phyloP scores from a whole-genome alignment of 2,888 invertebrate species.

The Alloscopus bannaensis region DNA sequence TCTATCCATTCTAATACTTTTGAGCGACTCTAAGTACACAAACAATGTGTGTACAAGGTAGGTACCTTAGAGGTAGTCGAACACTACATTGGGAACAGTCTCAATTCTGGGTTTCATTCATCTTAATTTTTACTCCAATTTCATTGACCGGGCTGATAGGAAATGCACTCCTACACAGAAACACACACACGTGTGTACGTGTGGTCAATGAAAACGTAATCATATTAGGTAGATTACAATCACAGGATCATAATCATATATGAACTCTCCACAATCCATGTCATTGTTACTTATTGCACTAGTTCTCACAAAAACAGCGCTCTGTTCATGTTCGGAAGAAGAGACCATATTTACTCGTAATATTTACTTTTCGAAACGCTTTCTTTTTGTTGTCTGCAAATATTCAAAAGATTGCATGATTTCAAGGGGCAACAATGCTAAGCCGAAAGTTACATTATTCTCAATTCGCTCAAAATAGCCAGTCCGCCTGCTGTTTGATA shows the following conservation, averaged over 20 bases:
- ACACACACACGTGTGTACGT: not conserved
- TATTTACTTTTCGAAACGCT: slow-evolving; percentile 30
- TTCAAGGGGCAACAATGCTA: slow-evolving; percentile 10
- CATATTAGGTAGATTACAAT: not conserved
- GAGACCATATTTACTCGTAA: slow-evolving; percentile 7
- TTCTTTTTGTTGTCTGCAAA: slow-evolving; percentile 9
- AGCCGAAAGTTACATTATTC: not conserved
- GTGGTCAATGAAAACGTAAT: slow-evolving; percentile 6
- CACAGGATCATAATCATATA: not conserved
- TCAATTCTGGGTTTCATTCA: not conserved
- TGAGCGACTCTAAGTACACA: not conserved
- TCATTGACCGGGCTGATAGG: no score
- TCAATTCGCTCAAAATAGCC: no score
- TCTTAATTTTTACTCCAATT: no score
- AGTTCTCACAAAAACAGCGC: no score
- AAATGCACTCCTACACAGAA: not conserved
- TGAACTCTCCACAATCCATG: no score
- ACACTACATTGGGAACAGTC: no score
- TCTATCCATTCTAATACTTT: not conserved
- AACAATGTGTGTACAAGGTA: not conserved
- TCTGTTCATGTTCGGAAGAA: not conserved
- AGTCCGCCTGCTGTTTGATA: no score
- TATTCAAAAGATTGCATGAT: not conserved
- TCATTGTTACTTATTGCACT: no score
- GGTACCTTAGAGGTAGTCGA: no score